Evolutionary conservation across 2,797 vertebrate species (phyloP).

Genomic region (Echeneis naucrates): DNA sequence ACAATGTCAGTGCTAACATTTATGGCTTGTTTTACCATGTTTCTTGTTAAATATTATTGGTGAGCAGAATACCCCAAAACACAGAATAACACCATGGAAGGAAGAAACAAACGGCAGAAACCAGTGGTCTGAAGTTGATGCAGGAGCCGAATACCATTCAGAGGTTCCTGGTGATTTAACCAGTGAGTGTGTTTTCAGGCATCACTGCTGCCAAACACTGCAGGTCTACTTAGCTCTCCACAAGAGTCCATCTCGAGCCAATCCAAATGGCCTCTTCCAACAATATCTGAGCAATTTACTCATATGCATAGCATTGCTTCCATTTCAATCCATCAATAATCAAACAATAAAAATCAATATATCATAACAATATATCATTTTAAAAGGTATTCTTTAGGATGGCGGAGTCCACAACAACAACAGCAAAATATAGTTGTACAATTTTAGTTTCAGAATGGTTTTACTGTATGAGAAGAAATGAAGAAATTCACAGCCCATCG

Average conservation of each 20-base stretch:
- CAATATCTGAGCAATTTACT: not conserved
- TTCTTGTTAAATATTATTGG: slow-evolving; percentile 71
- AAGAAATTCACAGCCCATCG: too few species aligned
- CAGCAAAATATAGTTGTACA: too few species aligned
- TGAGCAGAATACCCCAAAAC: slow-evolving; percentile 44
- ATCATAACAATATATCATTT: too few species aligned
- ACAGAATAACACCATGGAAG: slow-evolving; percentile 63
- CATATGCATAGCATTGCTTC: not conserved
- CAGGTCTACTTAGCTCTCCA: slow-evolving; percentile 1
- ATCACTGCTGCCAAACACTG: slow-evolving; percentile 23
- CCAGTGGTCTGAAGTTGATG: not conserved
- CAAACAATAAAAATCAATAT: too few species aligned
- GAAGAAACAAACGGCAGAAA: slow-evolving; percentile 39
- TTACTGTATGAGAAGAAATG: too few species aligned
- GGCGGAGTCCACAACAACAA: too few species aligned
- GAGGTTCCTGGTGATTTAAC: slow-evolving; percentile 22
- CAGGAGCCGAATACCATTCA: slow-evolving; percentile 22
- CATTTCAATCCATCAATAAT: too few species aligned
- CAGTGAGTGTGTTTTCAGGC: slow-evolving; percentile 31
- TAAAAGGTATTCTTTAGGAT: too few species aligned
- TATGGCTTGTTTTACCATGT: slow-evolving; percentile 61
- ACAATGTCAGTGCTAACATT: slow-evolving; percentile 49
- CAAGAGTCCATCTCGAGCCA: slow-evolving; percentile 18
- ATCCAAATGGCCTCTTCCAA: slow-evolving; percentile 33
- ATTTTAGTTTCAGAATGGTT: too few species aligned